These are phyloP conservation scores for Drosophila cardini DNA, from an alignment of 1,140 invertebrate genomes.

Conservation along the genomic window DNA sequence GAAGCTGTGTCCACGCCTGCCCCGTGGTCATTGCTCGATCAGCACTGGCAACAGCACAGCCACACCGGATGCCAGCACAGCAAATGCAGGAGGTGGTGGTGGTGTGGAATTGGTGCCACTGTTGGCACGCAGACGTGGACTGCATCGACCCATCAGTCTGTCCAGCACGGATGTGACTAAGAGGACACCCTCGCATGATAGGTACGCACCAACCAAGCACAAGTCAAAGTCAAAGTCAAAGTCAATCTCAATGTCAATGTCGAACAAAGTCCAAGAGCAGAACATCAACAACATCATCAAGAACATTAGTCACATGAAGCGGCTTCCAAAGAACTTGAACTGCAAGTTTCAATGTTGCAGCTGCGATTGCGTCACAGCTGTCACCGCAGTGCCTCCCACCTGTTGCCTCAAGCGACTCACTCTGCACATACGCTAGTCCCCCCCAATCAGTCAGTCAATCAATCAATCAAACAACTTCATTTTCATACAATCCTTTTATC, in stretches of 20 bases:
- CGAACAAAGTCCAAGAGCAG: constrained; percentile 39
- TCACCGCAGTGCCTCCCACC: constrained; percentile 38
- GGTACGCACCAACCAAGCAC: constrained; percentile 83
- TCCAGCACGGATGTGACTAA: constrained; percentile 87
- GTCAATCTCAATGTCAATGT: no score
- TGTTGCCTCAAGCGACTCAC: constrained; percentile 72
- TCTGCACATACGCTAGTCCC: constrained; percentile 70
- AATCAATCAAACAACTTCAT: background rate
- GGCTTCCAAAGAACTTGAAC: constrained; percentile 66
- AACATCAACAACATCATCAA: constrained; percentile 76
- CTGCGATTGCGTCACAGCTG: constrained; percentile 59
- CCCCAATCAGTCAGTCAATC: background rate
- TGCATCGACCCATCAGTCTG: constrained; percentile 84
- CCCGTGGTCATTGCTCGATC: constrained; percentile 52
- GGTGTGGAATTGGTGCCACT: constrained; percentile 88
- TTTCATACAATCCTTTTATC: background rate
- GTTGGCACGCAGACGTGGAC: constrained; percentile 85
- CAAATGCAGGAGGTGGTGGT: constrained; percentile 76
- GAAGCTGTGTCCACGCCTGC: constrained; percentile 59
- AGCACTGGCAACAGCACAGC: constrained; percentile 56
- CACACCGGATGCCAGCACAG: constrained; percentile 49
- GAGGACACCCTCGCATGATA: constrained; percentile 81
- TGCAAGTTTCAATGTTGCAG: constrained; percentile 72
- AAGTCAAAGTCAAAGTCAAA: constrained; percentile 52
- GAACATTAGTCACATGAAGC: constrained; percentile 73